Conservation (phyloP, 2,113 vertebrate genomes). For the Plectropomus leopardus region DNA sequence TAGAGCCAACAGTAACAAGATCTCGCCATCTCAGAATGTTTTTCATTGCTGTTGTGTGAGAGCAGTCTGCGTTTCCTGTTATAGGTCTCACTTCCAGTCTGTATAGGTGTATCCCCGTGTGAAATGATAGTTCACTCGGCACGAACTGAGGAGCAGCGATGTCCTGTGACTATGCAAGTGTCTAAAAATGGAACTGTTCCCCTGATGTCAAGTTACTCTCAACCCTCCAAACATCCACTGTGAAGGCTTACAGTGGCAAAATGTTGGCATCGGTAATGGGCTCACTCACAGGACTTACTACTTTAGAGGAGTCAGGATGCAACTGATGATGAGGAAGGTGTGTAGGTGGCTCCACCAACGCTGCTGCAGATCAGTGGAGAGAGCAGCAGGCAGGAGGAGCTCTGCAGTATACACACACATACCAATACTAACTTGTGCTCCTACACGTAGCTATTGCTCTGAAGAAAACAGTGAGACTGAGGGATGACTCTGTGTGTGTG, state of each 20-base stretch:
- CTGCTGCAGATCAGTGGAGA: conserved; percentile 78
- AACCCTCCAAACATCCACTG: conserved; percentile 69
- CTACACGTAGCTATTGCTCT: conserved; percentile 44
- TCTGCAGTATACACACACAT: conserved; percentile 42
- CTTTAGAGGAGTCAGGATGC: conserved; percentile 79
- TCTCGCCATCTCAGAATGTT: conserved; percentile 35
- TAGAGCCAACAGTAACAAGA: conserved; percentile 31
- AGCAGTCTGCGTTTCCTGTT: conserved; percentile 51
- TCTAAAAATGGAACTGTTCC: conserved; percentile 71
- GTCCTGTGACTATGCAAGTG: conserved; percentile 61
- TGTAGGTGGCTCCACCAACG: conserved; percentile 77
- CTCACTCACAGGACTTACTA: conserved; percentile 73
- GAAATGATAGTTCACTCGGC: conserved; percentile 33
- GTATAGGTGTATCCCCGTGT: conserved; percentile 56
- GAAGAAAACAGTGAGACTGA: conserved; percentile 34
- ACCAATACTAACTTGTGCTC: conserved; percentile 40
- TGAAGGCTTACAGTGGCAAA: conserved; percentile 69
- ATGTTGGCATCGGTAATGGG: conserved; percentile 77
- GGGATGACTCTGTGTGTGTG: conserved; percentile 1
- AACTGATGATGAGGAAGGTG: conserved; percentile 78
- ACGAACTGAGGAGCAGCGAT: conserved; percentile 26
- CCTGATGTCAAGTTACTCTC: conserved; percentile 71
- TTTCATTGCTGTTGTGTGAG: conserved; percentile 42
- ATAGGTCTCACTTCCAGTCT: conserved; percentile 35
- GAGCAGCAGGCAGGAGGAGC: conserved; percentile 66